phyloP scores from a whole-genome alignment of 2,888 invertebrate species.

The Phortica okadai region DNA sequence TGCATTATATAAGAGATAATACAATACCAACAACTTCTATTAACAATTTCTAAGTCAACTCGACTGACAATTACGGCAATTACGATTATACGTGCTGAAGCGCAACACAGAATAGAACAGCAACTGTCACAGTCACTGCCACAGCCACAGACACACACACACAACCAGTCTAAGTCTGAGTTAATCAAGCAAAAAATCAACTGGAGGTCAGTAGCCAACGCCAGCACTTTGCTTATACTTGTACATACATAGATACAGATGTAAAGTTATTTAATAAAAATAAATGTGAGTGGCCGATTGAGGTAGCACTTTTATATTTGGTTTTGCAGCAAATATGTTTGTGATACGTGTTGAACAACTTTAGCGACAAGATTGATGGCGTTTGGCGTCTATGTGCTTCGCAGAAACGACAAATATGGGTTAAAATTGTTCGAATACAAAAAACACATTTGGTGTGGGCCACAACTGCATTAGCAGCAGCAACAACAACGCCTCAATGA shows the following conservation, averaged over 20 bases:
- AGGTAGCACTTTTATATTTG: constrained; percentile 11
- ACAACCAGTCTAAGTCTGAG: neutral
- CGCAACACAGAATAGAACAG: constrained; percentile 1
- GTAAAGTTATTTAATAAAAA: constrained; percentile 37
- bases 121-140: constrained; percentile 18
- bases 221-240: constrained; percentile 33
- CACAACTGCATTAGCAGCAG: neutral
- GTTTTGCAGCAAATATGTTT: neutral
- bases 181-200: neutral
- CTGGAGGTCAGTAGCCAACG: constrained; percentile 37
- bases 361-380: neutral
- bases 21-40: constrained; percentile 36
- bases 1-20: constrained; percentile 31
- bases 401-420: constrained; percentile 36
- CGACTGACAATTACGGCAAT: constrained; percentile 40
- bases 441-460: constrained; percentile 18
- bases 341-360: constrained; percentile 26
- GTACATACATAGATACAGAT: constrained; percentile 28
- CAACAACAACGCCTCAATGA: neutral
- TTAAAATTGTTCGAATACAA: constrained; percentile 19
- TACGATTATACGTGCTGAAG: constrained; percentile 4
- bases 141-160: constrained; percentile 2
- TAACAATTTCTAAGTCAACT: constrained; percentile 34
- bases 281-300: constrained; percentile 1
- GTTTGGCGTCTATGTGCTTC: neutral